Base-by-base conservation (phyloP, 2,797 vertebrate genomes). In the Discoglossus pictus region DNA sequence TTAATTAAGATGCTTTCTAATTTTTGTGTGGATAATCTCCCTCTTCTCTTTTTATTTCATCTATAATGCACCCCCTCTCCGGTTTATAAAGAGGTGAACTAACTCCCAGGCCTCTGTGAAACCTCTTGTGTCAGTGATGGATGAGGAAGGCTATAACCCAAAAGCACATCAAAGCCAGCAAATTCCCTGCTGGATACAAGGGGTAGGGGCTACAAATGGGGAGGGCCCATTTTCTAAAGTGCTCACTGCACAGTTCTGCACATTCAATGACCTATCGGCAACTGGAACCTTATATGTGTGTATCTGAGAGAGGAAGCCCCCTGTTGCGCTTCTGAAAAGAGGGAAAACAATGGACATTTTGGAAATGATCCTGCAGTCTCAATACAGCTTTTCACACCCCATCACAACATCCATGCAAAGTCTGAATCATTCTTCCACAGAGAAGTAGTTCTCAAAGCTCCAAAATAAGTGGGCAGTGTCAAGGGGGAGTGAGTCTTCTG, bases 111-210 rank as follows among this genome's bases (percentile, higher is more conserved):
- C 67, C 74, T 79, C 83, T 46, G 76, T 71, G 77, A 79, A 80
- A 68, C 56, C 31, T 69, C 76, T 43, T 1, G 0, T 88, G 88
- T 86, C 88, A 89, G 86, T 99, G 96, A 99, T 98, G 88, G 94
- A 99, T 97, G 96, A 95, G 92, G 88, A 85, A 1, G 54, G 73
- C 84, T 94, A 96, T 94, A 91, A 93, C 46, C 61, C 53, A 42
- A 62, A 39, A 84, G 86, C 78, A 90, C 90, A 93, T 95, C 92
- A 94, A 94, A 96, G 83, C 61, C 68, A 16, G 27, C 24, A 43
- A 69, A 44, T 58, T 3, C 75, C 77, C 52, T 2, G 54, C 77
- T 61, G 79, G 80, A 80, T 73, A 74, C 4, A 0, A 74, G 76
- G 79, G 16, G 38, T 47, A 18, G 53, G 23, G 24, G 16, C 51